Evolutionary conservation across 1,140 invertebrate species (phyloP).

Genomic region (Hycleus phaleratus): DNA sequence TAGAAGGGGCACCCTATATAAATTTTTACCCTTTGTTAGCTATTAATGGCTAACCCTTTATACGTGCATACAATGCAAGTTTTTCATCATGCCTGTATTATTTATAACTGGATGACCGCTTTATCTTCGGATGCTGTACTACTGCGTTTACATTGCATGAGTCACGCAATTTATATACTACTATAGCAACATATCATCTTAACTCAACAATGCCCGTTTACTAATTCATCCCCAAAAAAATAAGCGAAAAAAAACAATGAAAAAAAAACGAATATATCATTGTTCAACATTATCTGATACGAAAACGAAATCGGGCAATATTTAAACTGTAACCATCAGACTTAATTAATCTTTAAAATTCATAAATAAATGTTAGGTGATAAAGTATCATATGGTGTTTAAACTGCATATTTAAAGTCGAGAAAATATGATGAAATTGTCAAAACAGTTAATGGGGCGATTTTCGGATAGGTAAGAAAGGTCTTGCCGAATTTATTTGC

Average conservation of each 20-base stretch:
- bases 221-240: constrained; percentile 13
- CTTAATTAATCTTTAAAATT: not conserved
- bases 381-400: too few relatives aligned
- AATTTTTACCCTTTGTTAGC: constrained; percentile 27
- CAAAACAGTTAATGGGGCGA: constrained; percentile 13
- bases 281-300: constrained; percentile 1
- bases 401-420: not conserved
- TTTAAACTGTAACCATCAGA: not conserved
- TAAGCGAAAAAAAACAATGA: constrained; percentile 4
- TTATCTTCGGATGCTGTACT: constrained; percentile 28
- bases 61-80: constrained; percentile 32
- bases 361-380: too few relatives aligned
- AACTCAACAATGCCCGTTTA: constrained; percentile 15
- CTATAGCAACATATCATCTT: constrained; percentile 14
- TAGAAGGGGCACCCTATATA: constrained; percentile 20
- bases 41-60: constrained; percentile 34
- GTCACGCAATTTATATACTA: constrained; percentile 26
- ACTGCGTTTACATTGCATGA: constrained; percentile 22
- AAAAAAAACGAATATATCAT: constrained; percentile 3
- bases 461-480: constrained; percentile 17
- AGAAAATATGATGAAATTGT: constrained; percentile 11
- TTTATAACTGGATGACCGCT: constrained; percentile 34
- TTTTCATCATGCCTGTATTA: constrained; percentile 35
- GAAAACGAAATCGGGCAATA: not conserved
- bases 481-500: constrained; percentile 20